Percentiles rank a stretch among this genome's conserved stretches.
These are phyloP conservation scores for Brachyhypopomus occidentalis DNA, from an alignment of 2,113 vertebrate genomes.

Conservation along the genomic window DNA sequence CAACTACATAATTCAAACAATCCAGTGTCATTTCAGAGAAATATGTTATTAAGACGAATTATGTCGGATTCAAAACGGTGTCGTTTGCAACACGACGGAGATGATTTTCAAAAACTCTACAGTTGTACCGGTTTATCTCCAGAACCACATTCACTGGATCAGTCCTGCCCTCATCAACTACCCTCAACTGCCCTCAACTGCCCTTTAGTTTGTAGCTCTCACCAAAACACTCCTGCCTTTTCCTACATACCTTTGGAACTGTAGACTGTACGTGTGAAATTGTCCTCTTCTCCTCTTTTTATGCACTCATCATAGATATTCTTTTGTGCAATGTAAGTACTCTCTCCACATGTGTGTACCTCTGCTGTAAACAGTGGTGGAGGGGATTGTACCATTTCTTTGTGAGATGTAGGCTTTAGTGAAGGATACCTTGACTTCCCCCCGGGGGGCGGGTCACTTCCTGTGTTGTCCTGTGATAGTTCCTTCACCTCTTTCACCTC, in stretches of 20 bases:
- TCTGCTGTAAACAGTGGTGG: slow-evolving; percentile 34
- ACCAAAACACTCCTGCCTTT: slow-evolving; percentile 1
- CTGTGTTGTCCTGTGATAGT: neutral
- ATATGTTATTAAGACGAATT: too few species aligned
- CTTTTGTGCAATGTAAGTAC: slow-evolving; percentile 97
- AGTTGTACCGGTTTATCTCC: neutral
- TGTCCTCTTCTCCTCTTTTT: slow-evolving; percentile 73
- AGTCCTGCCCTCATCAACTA: neutral
- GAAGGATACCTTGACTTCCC: neutral
- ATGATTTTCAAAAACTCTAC: too few species aligned
- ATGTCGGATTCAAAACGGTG: too few species aligned
- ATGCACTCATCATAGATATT: slow-evolving; percentile 87
- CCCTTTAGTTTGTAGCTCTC: slow-evolving; percentile 18
- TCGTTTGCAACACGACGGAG: too few species aligned
- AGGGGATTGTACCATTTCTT: slow-evolving; percentile 42
- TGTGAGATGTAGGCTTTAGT: slow-evolving; percentile 30
- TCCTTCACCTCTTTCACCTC: slow-evolving; percentile 4
- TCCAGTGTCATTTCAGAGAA: too few species aligned
- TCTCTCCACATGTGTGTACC: slow-evolving; percentile 50
- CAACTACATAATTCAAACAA: too few species aligned
- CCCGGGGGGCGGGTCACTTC: neutral
- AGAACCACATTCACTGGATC: neutral
- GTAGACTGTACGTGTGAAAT: slow-evolving; percentile 57
- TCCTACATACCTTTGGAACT: slow-evolving; percentile 33
- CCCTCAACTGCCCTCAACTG: too few species aligned